Evolutionary conservation across 53 echinoderm and acorn worm genomes (phyloP).

Genomic region (Paracentrotus lividus): DNA sequence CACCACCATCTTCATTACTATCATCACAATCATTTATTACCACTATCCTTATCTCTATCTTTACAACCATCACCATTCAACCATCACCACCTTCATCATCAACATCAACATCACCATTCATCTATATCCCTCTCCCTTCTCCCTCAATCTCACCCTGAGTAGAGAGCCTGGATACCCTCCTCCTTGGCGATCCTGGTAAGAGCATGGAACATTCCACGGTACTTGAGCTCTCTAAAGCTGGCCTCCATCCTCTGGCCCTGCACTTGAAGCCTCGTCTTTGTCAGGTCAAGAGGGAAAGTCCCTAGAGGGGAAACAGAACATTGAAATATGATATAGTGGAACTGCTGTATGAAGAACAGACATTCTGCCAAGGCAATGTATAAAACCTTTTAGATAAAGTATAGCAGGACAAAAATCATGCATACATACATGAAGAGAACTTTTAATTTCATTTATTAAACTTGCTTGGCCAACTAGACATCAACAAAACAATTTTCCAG

Average conservation of each 20-base stretch:
- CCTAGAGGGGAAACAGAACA: conserved; percentile 67
- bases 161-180: conserved; percentile 89
- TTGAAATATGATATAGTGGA: not conserved
- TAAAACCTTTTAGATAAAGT: too few relatives aligned
- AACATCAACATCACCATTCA: too few relatives aligned
- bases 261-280: conserved; percentile 95
- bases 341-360: too few relatives aligned
- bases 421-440: too few relatives aligned
- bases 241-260: conserved; percentile 90
- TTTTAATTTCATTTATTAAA: too few relatives aligned
- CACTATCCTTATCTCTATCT: not conserved
- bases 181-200: conserved; percentile 86
- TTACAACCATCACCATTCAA: too few relatives aligned
- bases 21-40: not conserved
- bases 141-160: conserved; percentile 83
- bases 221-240: conserved; percentile 82
- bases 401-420: too few relatives aligned
- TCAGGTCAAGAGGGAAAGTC: conserved; percentile 98
- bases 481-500: too few relatives aligned
- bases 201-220: conserved; percentile 95
- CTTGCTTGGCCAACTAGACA: too few relatives aligned
- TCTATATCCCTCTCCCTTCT: not conserved
- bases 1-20: not conserved
- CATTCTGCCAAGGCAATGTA: too few relatives aligned
- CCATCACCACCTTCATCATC: not conserved